phyloP scores from a whole-genome alignment of 2,888 invertebrate genomes.

The Hymenopus coronatus region DNA sequence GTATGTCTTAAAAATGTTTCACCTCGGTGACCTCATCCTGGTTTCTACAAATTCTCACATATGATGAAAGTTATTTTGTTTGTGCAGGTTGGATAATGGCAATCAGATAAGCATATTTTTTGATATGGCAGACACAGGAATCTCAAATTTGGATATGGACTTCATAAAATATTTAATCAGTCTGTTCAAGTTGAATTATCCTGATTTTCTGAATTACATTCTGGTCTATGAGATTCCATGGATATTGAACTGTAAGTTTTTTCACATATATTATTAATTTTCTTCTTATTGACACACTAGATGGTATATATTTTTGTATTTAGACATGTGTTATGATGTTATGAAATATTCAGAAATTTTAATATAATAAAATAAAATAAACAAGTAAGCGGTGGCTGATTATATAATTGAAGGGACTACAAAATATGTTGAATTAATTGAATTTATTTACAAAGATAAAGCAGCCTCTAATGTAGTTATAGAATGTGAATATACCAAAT shows the following conservation, averaged over 20 bases:
- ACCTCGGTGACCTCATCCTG: neutral
- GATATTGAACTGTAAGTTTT: constrained; percentile 73
- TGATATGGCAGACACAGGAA: constrained; percentile 84
- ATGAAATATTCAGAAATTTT: too few relatives aligned
- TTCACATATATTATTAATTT: too few relatives aligned
- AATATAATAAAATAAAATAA: too few relatives aligned
- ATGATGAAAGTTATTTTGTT: constrained; percentile 55
- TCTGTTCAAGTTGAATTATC: constrained; percentile 85
- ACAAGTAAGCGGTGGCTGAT: too few relatives aligned
- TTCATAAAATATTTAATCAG: constrained; percentile 83
- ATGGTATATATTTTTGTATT: too few relatives aligned
- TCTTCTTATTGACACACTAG: too few relatives aligned
- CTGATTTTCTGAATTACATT: constrained; percentile 82
- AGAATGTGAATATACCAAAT: too few relatives aligned
- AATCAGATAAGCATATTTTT: constrained; percentile 81
- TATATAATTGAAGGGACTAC: too few relatives aligned
- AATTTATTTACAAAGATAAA: too few relatives aligned
- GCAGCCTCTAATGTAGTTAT: too few relatives aligned
- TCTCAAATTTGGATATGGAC: constrained; percentile 89
- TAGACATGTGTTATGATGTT: too few relatives aligned
- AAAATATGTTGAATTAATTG: too few relatives aligned
- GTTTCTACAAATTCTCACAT: neutral
- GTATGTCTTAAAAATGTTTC: neutral
- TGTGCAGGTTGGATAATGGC: constrained; percentile 65
- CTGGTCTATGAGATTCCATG: constrained; percentile 92